Evolutionary conservation across 2,888 invertebrate genomes (phyloP).

Genomic region (Melangyna quadrimaculata): DNA sequence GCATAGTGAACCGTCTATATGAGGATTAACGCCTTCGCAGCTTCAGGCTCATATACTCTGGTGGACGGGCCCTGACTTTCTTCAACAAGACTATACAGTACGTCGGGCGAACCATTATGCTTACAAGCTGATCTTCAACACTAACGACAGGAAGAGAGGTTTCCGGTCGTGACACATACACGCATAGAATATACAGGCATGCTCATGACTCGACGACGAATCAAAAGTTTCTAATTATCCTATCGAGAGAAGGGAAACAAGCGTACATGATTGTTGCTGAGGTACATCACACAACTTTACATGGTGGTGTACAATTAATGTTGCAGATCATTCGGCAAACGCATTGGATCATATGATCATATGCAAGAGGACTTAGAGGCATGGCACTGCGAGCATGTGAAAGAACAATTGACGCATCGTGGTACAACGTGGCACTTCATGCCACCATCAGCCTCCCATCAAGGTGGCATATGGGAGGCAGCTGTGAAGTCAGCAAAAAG

Average conservation of each 20-base stretch:
- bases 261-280: not conserved
- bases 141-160: conserved; percentile 1
- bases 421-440: too few relatives aligned
- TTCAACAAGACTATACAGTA: not conserved
- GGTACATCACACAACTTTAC: conserved; percentile 10
- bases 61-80: conserved; percentile 30
- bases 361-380: conserved; percentile 1
- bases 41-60: conserved; percentile 25
- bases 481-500: too few relatives aligned
- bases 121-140: not conserved
- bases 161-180: conserved; percentile 23
- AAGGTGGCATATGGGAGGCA: too few relatives aligned
- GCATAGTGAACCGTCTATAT: conserved; percentile 1
- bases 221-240: conserved; percentile 19
- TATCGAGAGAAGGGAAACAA: conserved; percentile 11
- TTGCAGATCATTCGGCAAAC: conserved; percentile 15
- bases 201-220: not conserved
- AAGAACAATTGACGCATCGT: conserved; percentile 15
- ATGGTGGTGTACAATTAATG: conserved; percentile 5
- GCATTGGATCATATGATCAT: conserved; percentile 26
- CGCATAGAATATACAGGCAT: not conserved
- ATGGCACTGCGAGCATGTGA: conserved; percentile 17
- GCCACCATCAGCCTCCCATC: too few relatives aligned
- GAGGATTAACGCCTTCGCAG: conserved; percentile 29
- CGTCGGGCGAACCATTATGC: not conserved